Conservation (phyloP, 2,888 invertebrate genomes). For the Hirtodrosophila trivittata region DNA sequence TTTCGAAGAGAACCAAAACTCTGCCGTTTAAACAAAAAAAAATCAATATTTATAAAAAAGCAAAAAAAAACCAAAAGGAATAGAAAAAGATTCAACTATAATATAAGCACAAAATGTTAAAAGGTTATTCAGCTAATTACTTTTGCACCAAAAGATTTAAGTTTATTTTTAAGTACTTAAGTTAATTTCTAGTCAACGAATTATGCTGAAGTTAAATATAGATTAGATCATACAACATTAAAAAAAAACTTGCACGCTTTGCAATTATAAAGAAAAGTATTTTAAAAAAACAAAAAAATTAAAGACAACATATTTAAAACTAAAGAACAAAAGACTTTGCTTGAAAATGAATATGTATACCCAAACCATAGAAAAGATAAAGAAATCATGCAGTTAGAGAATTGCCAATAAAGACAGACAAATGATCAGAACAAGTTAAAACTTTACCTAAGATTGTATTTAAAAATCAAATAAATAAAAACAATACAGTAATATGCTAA, state of each 20-base stretch:
- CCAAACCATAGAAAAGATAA: constrained; percentile 29
- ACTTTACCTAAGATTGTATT: constrained; percentile 79
- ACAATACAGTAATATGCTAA: constrained; percentile 37
- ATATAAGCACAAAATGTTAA: constrained; percentile 42
- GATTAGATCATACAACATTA: constrained; percentile 18
- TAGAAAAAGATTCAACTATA: constrained; percentile 17
- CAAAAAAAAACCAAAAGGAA: constrained; percentile 35
- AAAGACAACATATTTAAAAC: constrained; percentile 22
- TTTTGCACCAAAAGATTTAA: constrained; percentile 56
- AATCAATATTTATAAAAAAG: constrained; percentile 5
- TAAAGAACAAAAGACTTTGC: constrained; percentile 77
- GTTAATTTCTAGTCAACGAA: constrained; percentile 80
- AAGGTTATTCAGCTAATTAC: constrained; percentile 41
- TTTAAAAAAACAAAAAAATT: constrained; percentile 56
- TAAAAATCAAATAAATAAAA: constrained; percentile 35
- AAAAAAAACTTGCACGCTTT: constrained; percentile 50
- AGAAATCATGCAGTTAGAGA: constrained; percentile 71
- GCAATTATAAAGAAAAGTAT: constrained; percentile 65
- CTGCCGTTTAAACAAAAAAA: constrained; percentile 39
- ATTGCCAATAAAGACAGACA: constrained; percentile 71
- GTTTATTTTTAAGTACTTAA: constrained; percentile 67
- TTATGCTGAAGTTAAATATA: constrained; percentile 67
- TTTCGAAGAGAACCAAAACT: constrained; percentile 45
- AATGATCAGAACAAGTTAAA: constrained; percentile 53
- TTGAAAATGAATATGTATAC: constrained; percentile 54